Evolutionary conservation across 2,888 invertebrate genomes (phyloP).

Genomic region (Diogma glabrata): DNA sequence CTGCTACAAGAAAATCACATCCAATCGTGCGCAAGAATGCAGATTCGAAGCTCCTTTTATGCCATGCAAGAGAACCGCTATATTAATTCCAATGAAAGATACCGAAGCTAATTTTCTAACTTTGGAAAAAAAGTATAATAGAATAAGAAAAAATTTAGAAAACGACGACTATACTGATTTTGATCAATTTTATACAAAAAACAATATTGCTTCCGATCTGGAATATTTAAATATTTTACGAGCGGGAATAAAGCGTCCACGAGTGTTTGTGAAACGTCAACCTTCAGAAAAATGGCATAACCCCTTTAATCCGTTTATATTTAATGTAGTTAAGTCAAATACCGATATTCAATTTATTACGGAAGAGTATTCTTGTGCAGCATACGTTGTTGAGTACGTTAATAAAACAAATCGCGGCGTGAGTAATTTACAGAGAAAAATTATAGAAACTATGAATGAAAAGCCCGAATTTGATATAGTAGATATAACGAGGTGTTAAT

Average conservation of each 20-base stretch:
- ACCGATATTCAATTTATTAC: conserved; percentile 1
- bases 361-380: background rate
- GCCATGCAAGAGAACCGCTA: conserved; percentile 21
- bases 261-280: background rate
- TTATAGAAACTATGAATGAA: background rate
- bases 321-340: background rate
- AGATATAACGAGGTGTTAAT: conserved; percentile 24
- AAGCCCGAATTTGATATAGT: conserved; percentile 20
- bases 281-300: conserved; percentile 4
- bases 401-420: background rate
- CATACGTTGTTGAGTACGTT: background rate
- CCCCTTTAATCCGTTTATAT: background rate
- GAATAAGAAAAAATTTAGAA: background rate
- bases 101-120: background rate
- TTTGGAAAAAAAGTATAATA: background rate
- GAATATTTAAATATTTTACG: background rate
- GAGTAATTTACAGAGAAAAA: background rate
- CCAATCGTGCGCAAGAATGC: conserved; percentile 18
- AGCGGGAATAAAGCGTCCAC: background rate
- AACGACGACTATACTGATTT: background rate
- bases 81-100: conserved; percentile 14
- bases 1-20: background rate
- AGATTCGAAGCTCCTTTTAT: conserved; percentile 25
- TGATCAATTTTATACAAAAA: background rate
- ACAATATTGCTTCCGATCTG: background rate